phyloP scores from a whole-genome alignment of 2,888 invertebrate genomes.

The Diachrysia chrysitis region DNA sequence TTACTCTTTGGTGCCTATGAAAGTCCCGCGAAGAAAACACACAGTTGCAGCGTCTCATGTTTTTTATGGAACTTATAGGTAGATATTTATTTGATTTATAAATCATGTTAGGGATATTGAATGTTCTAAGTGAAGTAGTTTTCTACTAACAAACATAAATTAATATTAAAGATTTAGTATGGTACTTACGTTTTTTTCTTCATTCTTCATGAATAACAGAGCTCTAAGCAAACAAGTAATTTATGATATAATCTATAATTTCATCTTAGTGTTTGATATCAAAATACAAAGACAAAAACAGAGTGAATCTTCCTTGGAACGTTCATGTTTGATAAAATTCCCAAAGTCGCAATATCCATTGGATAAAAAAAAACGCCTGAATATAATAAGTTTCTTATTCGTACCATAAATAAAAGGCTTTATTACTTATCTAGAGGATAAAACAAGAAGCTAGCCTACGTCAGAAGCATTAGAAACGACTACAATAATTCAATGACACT shows the following conservation, averaged over 20 bases:
- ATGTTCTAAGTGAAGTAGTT: background rate
- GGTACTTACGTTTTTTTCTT: background rate
- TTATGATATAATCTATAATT: background rate
- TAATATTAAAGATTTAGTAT: no score
- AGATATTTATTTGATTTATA: conserved; percentile 5
- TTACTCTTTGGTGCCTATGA: conserved; percentile 80
- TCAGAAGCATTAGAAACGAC: conserved; percentile 39
- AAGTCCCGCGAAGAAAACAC: conserved; percentile 73
- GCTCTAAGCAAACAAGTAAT: background rate
- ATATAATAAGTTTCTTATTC: background rate
- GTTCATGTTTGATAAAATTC: background rate
- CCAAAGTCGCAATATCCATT: background rate
- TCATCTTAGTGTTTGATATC: background rate
- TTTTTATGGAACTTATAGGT: conserved; percentile 31
- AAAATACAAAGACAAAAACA: background rate
- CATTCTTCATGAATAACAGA: background rate
- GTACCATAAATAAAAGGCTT: conserved; percentile 5
- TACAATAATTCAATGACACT: conserved; percentile 70
- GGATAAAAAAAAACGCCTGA: background rate
- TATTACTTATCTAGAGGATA: background rate
- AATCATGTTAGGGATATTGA: background rate
- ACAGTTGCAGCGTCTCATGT: conserved; percentile 48
- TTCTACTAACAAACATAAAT: background rate
- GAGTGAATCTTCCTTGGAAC: background rate
- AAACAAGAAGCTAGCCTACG: conserved; percentile 24